These are phyloP conservation scores for Anaspis maculata DNA, from an alignment of 2,888 invertebrate genomes.

Conservation along the genomic window DNA sequence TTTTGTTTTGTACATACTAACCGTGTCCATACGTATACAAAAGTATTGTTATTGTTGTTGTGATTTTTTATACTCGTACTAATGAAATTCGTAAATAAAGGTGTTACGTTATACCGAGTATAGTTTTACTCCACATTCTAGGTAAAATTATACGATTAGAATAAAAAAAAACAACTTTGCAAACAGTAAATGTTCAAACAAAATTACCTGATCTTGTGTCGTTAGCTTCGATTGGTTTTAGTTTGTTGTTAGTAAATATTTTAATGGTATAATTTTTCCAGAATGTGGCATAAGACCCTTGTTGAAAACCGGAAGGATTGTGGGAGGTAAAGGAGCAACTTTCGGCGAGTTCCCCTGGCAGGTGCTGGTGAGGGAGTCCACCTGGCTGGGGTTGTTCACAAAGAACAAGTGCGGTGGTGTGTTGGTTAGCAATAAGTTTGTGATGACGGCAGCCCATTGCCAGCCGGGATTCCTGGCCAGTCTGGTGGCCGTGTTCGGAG, in stretches of 20 bases:
- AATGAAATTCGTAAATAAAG: no score
- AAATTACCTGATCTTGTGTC: slow-evolving; percentile 9
- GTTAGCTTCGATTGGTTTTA: not conserved
- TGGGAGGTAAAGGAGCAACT: slow-evolving; percentile 78
- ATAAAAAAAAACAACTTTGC: slow-evolving; percentile 4
- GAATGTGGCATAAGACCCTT: slow-evolving; percentile 84
- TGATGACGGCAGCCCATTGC: slow-evolving; percentile 90
- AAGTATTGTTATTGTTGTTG: no score
- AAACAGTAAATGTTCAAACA: no score
- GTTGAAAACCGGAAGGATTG: slow-evolving; percentile 71
- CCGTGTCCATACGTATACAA: slow-evolving; percentile 2
- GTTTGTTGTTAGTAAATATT: no score
- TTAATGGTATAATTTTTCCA: slow-evolving; percentile 42
- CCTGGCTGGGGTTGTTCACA: slow-evolving; percentile 88
- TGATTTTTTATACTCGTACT: no score
- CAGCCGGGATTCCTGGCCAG: slow-evolving; percentile 90
- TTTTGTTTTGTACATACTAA: slow-evolving; percentile 7
- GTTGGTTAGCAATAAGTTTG: slow-evolving; percentile 77
- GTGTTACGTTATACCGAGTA: no score
- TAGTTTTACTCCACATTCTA: slow-evolving; percentile 16
- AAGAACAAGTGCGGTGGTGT: slow-evolving; percentile 95
- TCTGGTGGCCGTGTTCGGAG: slow-evolving; percentile 83
- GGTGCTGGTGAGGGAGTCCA: slow-evolving; percentile 82
- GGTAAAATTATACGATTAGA: slow-evolving; percentile 14
- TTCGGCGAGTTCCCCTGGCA: slow-evolving; percentile 94